Evolutionary conservation across 92 coral and sea anemone genomes (phyloP).

Genomic region (Actinostola sp.): DNA sequence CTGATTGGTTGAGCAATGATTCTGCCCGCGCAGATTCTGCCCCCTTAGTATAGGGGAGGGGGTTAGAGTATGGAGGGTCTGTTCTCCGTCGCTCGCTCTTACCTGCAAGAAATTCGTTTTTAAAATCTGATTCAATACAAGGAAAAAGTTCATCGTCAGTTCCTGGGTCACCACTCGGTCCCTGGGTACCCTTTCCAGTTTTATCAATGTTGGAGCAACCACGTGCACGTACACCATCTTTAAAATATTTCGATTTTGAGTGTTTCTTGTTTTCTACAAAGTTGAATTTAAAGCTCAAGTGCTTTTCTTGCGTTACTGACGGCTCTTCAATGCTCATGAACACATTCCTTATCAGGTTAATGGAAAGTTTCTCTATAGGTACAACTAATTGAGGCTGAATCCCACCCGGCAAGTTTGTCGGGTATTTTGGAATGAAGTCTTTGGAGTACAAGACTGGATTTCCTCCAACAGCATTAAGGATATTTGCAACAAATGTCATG

Average conservation of each 20-base stretch:
- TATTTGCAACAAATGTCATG: slow-evolving; percentile 71
- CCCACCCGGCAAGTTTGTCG: slow-evolving; percentile 76
- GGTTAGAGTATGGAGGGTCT: too few species aligned
- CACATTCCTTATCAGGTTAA: slow-evolving; percentile 65
- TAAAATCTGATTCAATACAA: background rate
- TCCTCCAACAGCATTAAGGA: slow-evolving; percentile 80
- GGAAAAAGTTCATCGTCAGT: background rate
- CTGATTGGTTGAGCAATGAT: too few species aligned
- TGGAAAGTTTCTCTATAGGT: slow-evolving; percentile 72
- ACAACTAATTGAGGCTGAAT: slow-evolving; percentile 66
- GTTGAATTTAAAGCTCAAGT: background rate
- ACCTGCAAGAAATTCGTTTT: background rate
- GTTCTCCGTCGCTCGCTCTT: background rate
- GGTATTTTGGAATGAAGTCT: slow-evolving; percentile 59
- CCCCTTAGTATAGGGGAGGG: too few species aligned
- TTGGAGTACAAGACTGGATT: slow-evolving; percentile 52
- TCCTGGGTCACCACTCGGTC: background rate
- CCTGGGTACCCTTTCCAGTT: too few species aligned
- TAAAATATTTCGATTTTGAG: background rate
- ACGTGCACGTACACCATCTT: too few species aligned
- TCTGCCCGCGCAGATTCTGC: too few species aligned
- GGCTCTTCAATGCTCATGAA: slow-evolving; percentile 78
- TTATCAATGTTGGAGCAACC: too few species aligned
- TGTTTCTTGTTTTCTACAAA: background rate
- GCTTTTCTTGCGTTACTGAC: slow-evolving; percentile 14